Conservation (phyloP, 2,113 vertebrate genomes). For the Mungos mungo region DNA sequence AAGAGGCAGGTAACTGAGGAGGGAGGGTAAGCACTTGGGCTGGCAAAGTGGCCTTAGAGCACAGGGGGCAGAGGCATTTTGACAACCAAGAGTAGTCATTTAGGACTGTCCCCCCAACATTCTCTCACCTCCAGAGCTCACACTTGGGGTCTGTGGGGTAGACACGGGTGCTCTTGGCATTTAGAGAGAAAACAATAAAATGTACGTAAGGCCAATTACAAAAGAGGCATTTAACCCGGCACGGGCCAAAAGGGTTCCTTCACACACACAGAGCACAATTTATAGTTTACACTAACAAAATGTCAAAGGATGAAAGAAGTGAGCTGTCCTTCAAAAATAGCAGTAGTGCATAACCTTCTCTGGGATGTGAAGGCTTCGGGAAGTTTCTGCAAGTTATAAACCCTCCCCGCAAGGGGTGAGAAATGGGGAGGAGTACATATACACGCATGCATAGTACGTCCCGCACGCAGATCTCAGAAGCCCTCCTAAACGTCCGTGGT, state of each 20-base stretch:
- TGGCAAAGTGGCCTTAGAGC: not conserved
- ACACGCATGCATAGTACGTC: fast-evolving
- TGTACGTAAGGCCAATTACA: not conserved
- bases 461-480: not conserved
- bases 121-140: not conserved
- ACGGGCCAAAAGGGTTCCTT: not conserved
- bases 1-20: not conserved
- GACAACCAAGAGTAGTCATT: not conserved
- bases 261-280: not conserved
- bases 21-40: not conserved
- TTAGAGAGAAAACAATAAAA: not conserved
- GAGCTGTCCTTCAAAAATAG: not conserved
- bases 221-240: not conserved
- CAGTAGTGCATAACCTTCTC: not conserved
- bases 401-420: too few species aligned
- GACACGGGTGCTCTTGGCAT: not conserved
- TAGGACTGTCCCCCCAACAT: not conserved
- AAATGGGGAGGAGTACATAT: fast-evolving
- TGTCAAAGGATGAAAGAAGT: not conserved
- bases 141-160: not conserved
- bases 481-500: not conserved
- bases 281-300: not conserved
- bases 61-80: not conserved
- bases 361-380: not conserved
- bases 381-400: not conserved